These are phyloP conservation scores for Sceliomorpha sp. DNA, from an alignment of 2,888 invertebrate genomes.

Conservation along the genomic window DNA sequence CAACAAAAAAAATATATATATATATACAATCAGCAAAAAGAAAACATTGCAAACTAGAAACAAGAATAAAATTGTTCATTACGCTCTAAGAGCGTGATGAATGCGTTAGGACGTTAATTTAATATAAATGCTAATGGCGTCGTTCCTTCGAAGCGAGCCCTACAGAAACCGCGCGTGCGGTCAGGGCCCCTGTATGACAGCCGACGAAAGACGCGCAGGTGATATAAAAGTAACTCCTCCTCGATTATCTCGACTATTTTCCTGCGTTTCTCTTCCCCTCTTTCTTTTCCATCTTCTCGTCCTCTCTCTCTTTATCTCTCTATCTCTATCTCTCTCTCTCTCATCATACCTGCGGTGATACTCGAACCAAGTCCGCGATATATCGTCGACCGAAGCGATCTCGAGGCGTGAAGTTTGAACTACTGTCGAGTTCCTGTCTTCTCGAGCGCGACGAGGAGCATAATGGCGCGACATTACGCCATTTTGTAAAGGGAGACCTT, in stretches of 20 bases:
- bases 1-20: conserved; percentile 2
- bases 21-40: not conserved
- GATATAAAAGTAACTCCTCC: not conserved
- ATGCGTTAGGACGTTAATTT: conserved; percentile 61
- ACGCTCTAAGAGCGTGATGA: conserved; percentile 47
- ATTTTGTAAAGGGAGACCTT: conserved; percentile 63
- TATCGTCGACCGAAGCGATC: conserved; percentile 41
- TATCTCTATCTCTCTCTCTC: too few species aligned
- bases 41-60: not conserved
- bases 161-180: conserved; percentile 51
- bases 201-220: conserved; percentile 8
- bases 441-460: conserved; percentile 40
- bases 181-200: conserved; percentile 38
- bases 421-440: conserved; percentile 43
- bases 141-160: conserved; percentile 42
- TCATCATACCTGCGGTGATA: conserved; percentile 24
- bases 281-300: too few species aligned
- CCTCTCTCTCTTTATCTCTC: too few species aligned
- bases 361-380: conserved; percentile 41
- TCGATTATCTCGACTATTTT: not conserved
- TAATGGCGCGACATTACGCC: conserved; percentile 66
- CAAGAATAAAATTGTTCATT: conserved; percentile 30
- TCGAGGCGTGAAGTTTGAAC: conserved; percentile 42
- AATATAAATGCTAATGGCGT: conserved; percentile 67
- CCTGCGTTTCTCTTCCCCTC: too few species aligned